Conservation (phyloP, 2,797 vertebrate genomes). For the Vespertilio murinus region DNA sequence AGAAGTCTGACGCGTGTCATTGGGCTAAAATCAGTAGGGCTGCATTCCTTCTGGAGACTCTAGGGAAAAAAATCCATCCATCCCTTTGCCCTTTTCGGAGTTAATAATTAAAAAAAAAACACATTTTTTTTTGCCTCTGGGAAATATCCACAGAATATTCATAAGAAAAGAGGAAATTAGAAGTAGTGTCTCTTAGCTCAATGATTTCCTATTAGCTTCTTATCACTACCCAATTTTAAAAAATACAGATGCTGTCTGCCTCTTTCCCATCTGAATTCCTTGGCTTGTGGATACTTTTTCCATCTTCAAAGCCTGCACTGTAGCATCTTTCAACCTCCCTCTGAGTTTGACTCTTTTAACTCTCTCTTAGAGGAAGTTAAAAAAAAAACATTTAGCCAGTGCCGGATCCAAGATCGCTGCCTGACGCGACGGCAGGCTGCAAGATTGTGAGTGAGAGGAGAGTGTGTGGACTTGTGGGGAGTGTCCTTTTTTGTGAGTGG, state of each 20-base stretch:
- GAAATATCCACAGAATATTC: conserved; percentile 8
- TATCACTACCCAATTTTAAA: neutral
- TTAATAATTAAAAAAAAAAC: too few relatives aligned
- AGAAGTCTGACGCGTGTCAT: neutral
- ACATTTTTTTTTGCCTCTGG: neutral
- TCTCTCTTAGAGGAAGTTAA: neutral
- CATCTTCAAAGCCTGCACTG: neutral
- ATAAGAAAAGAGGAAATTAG: conserved; percentile 12
- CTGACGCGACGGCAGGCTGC: too few relatives aligned
- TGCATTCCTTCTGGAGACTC: neutral
- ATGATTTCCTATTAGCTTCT: neutral
- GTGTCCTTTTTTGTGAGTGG: too few relatives aligned
- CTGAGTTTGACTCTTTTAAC: neutral
- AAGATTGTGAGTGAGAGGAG: too few relatives aligned
- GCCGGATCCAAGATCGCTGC: too few relatives aligned
- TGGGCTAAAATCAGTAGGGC: neutral
- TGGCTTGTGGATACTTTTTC: neutral
- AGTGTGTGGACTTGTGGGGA: too few relatives aligned
- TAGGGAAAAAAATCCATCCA: neutral
- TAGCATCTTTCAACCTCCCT: neutral
- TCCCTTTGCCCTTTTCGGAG: neutral
- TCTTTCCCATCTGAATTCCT: neutral
- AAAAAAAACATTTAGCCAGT: too few relatives aligned
- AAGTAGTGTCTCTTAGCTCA: neutral
- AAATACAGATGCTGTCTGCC: neutral